phyloP scores from a whole-genome alignment of 1,140 invertebrate species.

The Solenopsis invicta region DNA sequence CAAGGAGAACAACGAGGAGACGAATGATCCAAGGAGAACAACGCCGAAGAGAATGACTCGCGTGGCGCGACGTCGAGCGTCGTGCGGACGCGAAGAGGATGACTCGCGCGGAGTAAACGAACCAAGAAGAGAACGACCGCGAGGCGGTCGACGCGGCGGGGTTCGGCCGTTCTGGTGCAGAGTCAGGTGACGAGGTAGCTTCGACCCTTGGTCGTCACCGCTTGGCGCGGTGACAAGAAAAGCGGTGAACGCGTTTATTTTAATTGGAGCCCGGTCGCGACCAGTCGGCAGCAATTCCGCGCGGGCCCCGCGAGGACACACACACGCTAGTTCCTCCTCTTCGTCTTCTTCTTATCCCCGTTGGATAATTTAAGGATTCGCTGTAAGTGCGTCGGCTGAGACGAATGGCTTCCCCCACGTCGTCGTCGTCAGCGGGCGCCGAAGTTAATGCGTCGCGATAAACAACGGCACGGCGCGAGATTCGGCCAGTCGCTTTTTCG shows the following conservation, averaged over 20 bases:
- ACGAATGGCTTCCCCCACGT: slow-evolving; percentile 71
- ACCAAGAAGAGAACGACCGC: slow-evolving; percentile 54
- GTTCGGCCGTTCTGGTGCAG: slow-evolving; percentile 1
- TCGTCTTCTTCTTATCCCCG: slow-evolving; percentile 29
- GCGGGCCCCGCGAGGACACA: slow-evolving; percentile 67
- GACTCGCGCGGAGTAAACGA: slow-evolving; percentile 56
- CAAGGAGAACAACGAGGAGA: slow-evolving; percentile 60
- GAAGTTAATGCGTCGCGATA: slow-evolving; percentile 23
- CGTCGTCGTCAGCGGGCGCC: slow-evolving; percentile 45
- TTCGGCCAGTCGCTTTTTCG: slow-evolving; percentile 35
- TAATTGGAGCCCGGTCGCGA: slow-evolving; percentile 70
- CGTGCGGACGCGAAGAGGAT: slow-evolving; percentile 40
- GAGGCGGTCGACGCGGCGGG: slow-evolving; percentile 3
- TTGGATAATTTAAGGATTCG: slow-evolving; percentile 76
- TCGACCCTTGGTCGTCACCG: slow-evolving; percentile 20
- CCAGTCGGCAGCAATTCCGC: slow-evolving; percentile 44
- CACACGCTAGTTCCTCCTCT: slow-evolving; percentile 56
- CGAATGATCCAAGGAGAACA: slow-evolving; percentile 62
- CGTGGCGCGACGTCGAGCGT: slow-evolving; percentile 25
- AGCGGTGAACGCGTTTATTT: slow-evolving; percentile 76
- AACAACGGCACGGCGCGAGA: neutral
- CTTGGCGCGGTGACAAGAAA: slow-evolving; percentile 74
- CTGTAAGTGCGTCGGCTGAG: slow-evolving; percentile 70
- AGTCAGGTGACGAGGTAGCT: slow-evolving; percentile 65
- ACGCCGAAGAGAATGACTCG: slow-evolving; percentile 61